A percentile compares a stretch with the other conserved stretches of the same genome.
Conservation (phyloP, 2,888 invertebrate species). For the Papilio demoleus region DNA sequence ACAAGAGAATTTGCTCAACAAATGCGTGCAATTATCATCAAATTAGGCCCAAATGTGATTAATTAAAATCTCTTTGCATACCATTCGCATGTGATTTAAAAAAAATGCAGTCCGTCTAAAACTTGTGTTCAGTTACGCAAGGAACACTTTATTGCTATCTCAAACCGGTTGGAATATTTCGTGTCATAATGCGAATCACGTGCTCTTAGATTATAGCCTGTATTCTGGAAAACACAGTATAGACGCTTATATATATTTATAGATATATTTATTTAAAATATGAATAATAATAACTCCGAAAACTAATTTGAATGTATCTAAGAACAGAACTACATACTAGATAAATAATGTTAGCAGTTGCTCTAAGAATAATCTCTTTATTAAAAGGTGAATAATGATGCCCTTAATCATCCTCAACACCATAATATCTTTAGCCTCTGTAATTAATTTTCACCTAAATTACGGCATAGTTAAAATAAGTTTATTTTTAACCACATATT, state of each 20-base stretch:
- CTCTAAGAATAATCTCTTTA: no score
- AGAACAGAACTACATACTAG: no score
- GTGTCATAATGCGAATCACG: conserved; percentile 58
- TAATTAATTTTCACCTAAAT: no score
- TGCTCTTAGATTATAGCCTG: conserved; percentile 42
- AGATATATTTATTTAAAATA: neutral
- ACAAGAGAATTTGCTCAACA: neutral
- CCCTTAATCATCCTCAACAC: no score
- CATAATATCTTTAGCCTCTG: no score
- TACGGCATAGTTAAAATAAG: no score
- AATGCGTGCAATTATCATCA: conserved; percentile 24
- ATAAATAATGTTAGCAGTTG: no score
- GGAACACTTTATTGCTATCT: conserved; percentile 48
- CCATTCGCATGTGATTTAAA: conserved; percentile 37
- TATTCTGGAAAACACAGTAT: conserved; percentile 34
- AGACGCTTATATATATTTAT: conserved; percentile 1
- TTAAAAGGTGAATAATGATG: no score
- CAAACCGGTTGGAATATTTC: conserved; percentile 58
- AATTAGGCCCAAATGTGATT: conserved; percentile 10
- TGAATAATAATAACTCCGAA: neutral
- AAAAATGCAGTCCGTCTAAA: conserved; percentile 45
- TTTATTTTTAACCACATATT: no score
- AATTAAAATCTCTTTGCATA: conserved; percentile 36
- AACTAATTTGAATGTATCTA: no score
- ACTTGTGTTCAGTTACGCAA: conserved; percentile 47